Evolutionary conservation across 2,888 invertebrate species (phyloP), one percentile per base, ranked within the genome.

Genomic region (Saturnia pavonia): DNA sequence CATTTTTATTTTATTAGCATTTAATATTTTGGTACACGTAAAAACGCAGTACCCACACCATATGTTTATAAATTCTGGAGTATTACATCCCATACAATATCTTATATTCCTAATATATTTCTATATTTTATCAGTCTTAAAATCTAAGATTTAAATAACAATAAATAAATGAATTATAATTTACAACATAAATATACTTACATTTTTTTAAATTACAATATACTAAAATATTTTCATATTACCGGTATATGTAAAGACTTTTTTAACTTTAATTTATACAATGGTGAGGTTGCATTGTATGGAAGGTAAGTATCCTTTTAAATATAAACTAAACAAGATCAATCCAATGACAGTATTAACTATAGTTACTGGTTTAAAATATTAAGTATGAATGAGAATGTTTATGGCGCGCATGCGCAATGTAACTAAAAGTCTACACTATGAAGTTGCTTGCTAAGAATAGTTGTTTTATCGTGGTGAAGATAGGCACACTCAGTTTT

Each of bases 131-230:
- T 87, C 85, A 87, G 83, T 85, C 86, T 86, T 88, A 85, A 82
- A 51, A 81, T 74, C 83, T 88, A 88, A 78, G 73, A 42, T 74
- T 81, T 81, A 80, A 76, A 74, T 76, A 83, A 85, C 77, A 86
- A 88, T 90, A 88, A 90, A 90, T 91, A 91, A 91, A 90, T 91
- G 88, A 88, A 80, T 79, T 82, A 84, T 74, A 40, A 74, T 77
- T 83, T 89, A 91, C 87, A 89, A 77, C 76, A 72, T 73, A 78
- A 77, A 78, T 83, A 84, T 83, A 85, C n/a, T n/a, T n/a, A n/a
- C 80, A 81, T 67, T 73, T 74, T 69, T 72, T 76, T 77, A 79
- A 48, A 2, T 19, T 80, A 78, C 75, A 78, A 76, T 51, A 71
- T 43, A 68, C 19, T 48, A 34, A 34, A 34, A 34, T 34, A 48